A percentile compares a stretch with the other conserved stretches of the same genome.
Conservation (phyloP, 2,797 vertebrate species). For the Acrossocheilus fasciatus region DNA sequence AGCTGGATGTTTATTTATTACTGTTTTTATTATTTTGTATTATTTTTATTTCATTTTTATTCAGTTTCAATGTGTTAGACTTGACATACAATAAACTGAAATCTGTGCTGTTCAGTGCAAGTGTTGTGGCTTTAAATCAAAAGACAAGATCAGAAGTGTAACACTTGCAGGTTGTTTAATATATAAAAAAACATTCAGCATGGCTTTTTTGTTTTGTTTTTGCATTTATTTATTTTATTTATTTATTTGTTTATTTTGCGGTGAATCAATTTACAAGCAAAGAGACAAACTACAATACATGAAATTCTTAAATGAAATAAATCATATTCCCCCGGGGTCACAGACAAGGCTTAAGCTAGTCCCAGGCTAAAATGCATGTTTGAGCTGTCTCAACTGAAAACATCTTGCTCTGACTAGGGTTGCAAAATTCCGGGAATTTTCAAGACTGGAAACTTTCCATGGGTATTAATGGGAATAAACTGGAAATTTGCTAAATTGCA, state of each 20-base stretch:
- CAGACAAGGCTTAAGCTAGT: no score
- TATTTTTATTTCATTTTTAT: constrained; percentile 70
- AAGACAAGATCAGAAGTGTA: not conserved
- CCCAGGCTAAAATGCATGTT: no score
- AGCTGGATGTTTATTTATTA: constrained; percentile 85
- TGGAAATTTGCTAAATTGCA: no score
- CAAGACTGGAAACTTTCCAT: no score
- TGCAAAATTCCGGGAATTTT: no score
- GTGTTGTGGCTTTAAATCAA: constrained; percentile 60
- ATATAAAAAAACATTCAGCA: not conserved
- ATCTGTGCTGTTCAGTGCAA: constrained; percentile 87
- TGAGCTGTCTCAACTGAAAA: no score
- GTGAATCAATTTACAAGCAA: not conserved
- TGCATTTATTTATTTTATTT: not conserved
- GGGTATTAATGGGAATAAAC: no score
- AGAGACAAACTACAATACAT: not conserved
- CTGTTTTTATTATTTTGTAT: constrained; percentile 39
- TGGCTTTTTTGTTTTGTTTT: not conserved
- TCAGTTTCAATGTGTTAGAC: constrained; percentile 89
- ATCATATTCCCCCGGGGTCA: no score
- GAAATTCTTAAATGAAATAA: not conserved
- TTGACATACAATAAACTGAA: constrained; percentile 99
- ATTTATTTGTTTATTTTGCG: not conserved
- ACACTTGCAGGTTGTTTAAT: not conserved
- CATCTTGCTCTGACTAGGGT: no score